Evolutionary conservation across 2,888 invertebrate species (phyloP).

Genomic region (Spilarctia lutea): DNA sequence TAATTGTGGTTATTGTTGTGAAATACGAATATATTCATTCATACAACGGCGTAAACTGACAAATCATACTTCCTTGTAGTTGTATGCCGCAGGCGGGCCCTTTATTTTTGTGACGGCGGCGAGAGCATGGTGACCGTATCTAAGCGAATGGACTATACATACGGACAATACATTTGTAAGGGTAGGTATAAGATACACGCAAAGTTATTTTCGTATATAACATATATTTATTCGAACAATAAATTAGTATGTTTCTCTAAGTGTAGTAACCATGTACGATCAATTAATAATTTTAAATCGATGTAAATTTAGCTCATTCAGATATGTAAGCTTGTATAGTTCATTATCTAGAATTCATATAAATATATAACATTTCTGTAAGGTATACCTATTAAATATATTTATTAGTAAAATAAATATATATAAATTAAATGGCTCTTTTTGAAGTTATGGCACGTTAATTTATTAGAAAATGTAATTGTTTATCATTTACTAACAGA

Average conservation of each 20-base stretch:
- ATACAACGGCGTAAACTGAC: no score
- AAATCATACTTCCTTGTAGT: no score
- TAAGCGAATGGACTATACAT: no score
- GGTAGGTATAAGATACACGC: constrained; percentile 18
- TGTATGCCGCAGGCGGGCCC: no score
- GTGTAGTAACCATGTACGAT: constrained; percentile 11
- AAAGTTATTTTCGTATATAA: constrained; percentile 10
- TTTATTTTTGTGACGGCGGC: no score
- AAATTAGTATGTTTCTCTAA: constrained; percentile 17
- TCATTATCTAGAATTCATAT: constrained; percentile 14
- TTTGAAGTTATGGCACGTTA: constrained; percentile 26
- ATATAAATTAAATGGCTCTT: constrained; percentile 23
- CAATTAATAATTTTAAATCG: constrained; percentile 21
- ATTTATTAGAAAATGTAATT: neutral
- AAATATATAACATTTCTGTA: constrained; percentile 7
- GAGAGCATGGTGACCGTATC: no score
- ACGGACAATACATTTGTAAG: neutral
- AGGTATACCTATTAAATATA: constrained; percentile 17
- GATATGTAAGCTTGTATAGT: constrained; percentile 28
- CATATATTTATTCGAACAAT: constrained; percentile 30
- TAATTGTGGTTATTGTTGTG: no score
- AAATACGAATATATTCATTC: no score
- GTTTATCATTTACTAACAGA: neutral
- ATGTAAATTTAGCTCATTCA: constrained; percentile 20
- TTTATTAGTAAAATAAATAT: constrained; percentile 13